These are phyloP conservation scores for Dryadula phaetusa DNA, from an alignment of 2,888 invertebrate species.

Conservation along the genomic window DNA sequence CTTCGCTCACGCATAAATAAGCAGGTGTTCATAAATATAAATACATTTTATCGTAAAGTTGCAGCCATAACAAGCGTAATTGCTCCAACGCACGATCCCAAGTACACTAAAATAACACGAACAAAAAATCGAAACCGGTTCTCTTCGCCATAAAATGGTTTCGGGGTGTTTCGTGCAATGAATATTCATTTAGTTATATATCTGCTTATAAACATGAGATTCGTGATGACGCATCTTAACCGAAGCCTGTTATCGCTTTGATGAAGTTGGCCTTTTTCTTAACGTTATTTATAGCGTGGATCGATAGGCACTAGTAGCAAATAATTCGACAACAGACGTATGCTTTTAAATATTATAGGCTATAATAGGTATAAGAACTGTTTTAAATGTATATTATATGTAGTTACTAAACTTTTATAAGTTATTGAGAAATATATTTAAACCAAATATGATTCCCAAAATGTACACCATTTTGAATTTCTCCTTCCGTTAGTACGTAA, in stretches of 20 bases:
- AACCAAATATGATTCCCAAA: not conserved
- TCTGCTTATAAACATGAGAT: slow-evolving; percentile 56
- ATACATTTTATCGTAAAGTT: slow-evolving; percentile 65
- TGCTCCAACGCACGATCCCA: slow-evolving; percentile 61
- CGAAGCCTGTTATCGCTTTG: slow-evolving; percentile 57
- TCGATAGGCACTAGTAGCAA: slow-evolving; percentile 51
- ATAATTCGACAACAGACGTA: slow-evolving; percentile 27
- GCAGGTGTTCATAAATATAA: slow-evolving; percentile 65
- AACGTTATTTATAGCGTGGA: slow-evolving; percentile 61
- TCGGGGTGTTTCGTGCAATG: slow-evolving; percentile 66
- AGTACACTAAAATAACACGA: slow-evolving; percentile 65
- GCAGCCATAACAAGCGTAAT: slow-evolving; percentile 69
- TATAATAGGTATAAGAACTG: too few species aligned
- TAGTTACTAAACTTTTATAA: slow-evolving; percentile 17
- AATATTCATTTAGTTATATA: slow-evolving; percentile 75
- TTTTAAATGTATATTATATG: too few species aligned
- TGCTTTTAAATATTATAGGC: slow-evolving; percentile 31
- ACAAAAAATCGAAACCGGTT: slow-evolving; percentile 72
- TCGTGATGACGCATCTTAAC: slow-evolving; percentile 69
- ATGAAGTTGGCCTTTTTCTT: slow-evolving; percentile 56
- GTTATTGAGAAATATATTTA: not conserved
- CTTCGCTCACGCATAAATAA: slow-evolving; percentile 62
- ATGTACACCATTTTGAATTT: slow-evolving; percentile 55
- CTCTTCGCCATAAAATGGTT: slow-evolving; percentile 69
- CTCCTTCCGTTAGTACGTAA: slow-evolving; percentile 31